These are phyloP conservation scores for Macrotis lagotis DNA, from an alignment of 2,113 vertebrate species.

Conservation along the genomic window DNA sequence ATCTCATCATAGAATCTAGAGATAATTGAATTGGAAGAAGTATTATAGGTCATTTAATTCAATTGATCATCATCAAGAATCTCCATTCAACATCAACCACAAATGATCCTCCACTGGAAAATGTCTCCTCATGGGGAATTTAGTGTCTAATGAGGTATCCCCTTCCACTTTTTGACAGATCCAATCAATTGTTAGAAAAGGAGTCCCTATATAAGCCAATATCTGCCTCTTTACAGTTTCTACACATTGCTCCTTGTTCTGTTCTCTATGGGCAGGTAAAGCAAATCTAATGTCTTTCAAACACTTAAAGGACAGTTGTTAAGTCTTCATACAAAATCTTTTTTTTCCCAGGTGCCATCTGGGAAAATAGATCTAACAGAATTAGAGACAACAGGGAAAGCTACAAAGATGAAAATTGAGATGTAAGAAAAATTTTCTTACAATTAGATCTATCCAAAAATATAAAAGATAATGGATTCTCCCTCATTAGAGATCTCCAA, in stretches of 20 bases:
- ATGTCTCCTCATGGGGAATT: background rate
- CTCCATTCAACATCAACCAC: background rate
- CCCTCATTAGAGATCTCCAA: background rate
- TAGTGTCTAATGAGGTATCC: background rate
- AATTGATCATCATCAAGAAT: background rate
- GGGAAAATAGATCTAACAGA: background rate
- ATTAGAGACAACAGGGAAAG: background rate
- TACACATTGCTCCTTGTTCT: background rate
- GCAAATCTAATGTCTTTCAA: background rate
- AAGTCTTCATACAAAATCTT: background rate
- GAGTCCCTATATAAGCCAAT: background rate
- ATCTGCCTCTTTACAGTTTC: background rate
- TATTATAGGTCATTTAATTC: background rate
- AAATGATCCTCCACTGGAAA: background rate
- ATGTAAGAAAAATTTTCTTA: background rate
- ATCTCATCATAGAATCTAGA: background rate
- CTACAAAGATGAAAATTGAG: background rate
- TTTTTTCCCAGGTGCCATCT: background rate
- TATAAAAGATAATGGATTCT: background rate
- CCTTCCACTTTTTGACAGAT: background rate
- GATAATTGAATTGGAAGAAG: background rate
- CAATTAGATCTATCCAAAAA: background rate
- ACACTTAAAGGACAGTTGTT: background rate
- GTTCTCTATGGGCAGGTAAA: background rate
- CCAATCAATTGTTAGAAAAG: background rate